phyloP scores from a whole-genome alignment of 2,888 invertebrate genomes.

The Brenthis ino region DNA sequence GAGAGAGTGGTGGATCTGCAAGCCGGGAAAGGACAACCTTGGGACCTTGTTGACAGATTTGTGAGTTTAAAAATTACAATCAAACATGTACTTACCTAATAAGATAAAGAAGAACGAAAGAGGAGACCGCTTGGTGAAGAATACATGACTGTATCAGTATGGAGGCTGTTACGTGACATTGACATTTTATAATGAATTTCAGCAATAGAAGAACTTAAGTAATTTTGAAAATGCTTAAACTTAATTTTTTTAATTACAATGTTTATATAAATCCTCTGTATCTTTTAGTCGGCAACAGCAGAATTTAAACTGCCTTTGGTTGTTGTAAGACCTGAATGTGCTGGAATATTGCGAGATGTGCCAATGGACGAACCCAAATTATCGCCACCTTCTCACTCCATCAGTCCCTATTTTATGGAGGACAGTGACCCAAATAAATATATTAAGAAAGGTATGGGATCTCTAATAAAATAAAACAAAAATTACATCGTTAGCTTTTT shows the following conservation, averaged over 20 bases:
- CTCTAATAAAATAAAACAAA: neutral
- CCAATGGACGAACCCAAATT: slow-evolving; percentile 83
- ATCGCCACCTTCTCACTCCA: slow-evolving; percentile 81
- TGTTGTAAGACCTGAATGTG: slow-evolving; percentile 86
- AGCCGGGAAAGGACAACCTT: slow-evolving; percentile 84
- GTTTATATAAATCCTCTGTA: too few species aligned
- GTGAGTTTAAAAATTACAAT: slow-evolving; percentile 62
- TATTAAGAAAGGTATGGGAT: slow-evolving; percentile 82
- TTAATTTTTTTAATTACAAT: neutral
- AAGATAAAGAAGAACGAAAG: slow-evolving; percentile 27
- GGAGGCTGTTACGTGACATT: slow-evolving; percentile 15
- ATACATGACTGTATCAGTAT: neutral
- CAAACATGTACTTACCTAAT: slow-evolving; percentile 25
- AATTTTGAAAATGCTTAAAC: slow-evolving; percentile 1
- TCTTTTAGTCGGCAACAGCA: slow-evolving; percentile 83
- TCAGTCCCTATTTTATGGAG: slow-evolving; percentile 86
- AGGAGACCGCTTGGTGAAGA: slow-evolving; percentile 41
- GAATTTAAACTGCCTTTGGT: slow-evolving; percentile 87
- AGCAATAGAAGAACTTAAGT: neutral
- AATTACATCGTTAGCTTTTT: neutral
- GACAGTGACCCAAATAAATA: slow-evolving; percentile 83
- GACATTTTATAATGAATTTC: slow-evolving; percentile 16
- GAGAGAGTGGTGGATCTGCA: slow-evolving; percentile 83
- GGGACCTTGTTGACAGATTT: slow-evolving; percentile 83
- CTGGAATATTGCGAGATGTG: slow-evolving; percentile 83